Evolutionary conservation across 2,797 vertebrate species (phyloP), one percentile per base, ranked within the genome.

Genomic region (Periparus ater): DNA sequence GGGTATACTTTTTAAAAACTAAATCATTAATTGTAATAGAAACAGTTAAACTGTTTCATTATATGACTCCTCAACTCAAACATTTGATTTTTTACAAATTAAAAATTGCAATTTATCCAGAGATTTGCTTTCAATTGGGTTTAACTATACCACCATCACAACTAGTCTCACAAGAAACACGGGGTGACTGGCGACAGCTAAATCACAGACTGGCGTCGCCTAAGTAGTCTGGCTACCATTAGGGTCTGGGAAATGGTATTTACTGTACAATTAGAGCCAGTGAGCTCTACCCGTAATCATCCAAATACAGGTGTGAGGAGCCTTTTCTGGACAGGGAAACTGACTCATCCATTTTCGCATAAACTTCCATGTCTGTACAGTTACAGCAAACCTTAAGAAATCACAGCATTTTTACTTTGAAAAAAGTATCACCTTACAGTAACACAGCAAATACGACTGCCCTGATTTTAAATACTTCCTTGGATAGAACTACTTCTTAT

Each of bases 241-340:
- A 99, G 98, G 94, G 98, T 98, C 98, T 98, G 98, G 98, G 98
- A 98, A 99, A 98, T 97, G 94, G 98, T 98, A 98, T 99, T 99
- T 99, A 99, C 98, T 98, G 98, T 99, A 98, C 99, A 99, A 99
- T 99, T 99, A 99, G 98, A 98, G 98, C 97, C 98, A 98, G 97
- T 93, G 96, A 98, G 97, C 98, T 98, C 98, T 98, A 99, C 98
- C 98, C 99, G 98, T 98, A 98, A 99, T 99, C 99, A 99, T 98
- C 98, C 98, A 98, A 98, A 98, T 98, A 98, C 98, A 99, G 99
- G 99, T 99, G 98, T 97, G 98, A 99, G 98, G 97, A 97, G 96
- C 95, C 85, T 97, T 98, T 98, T 86, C 96, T 96, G 98, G 98
- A 98, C 98, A 98, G 94, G 97, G 98, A 98, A 99, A 99, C 98